These are phyloP conservation scores for Porites rus DNA, from an alignment of 92 coral and sea anemone species.

Conservation along the genomic window DNA sequence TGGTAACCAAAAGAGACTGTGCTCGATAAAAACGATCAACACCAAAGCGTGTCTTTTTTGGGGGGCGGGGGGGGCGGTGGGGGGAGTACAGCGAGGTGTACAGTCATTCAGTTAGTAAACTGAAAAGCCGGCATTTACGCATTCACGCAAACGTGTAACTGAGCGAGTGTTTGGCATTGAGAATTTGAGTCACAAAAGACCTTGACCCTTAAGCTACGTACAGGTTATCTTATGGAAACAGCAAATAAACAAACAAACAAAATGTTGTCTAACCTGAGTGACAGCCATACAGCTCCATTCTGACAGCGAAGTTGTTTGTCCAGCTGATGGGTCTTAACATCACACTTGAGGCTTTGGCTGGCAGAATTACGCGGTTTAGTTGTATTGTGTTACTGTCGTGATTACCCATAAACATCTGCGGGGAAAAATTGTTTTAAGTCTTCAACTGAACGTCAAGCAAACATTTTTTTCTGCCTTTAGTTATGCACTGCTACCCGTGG, in stretches of 20 bases:
- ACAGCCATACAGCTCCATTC: slow-evolving; percentile 80
- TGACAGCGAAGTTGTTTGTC: slow-evolving; percentile 56
- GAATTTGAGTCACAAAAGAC: too few species aligned
- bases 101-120: too few species aligned
- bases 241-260: neutral
- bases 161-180: too few species aligned
- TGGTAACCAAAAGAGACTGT: too few species aligned
- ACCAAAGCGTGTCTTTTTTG: too few species aligned
- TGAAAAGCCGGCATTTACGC: too few species aligned
- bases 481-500: neutral
- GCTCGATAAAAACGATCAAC: too few species aligned
- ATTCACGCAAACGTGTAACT: too few species aligned
- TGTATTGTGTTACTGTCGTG: slow-evolving; percentile 39
- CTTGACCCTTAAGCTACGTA: too few species aligned
- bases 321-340: slow-evolving; percentile 47
- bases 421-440: neutral
- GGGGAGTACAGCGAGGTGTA: too few species aligned
- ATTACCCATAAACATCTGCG: slow-evolving; percentile 54
- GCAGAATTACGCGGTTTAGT: slow-evolving; percentile 55
- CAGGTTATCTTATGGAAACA: neutral
- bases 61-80: too few species aligned
- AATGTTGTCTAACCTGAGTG: slow-evolving; percentile 41
- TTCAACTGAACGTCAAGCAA: neutral
- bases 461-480: neutral
- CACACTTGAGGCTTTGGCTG: slow-evolving; percentile 46